Evolutionary conservation across 2,888 invertebrate genomes (phyloP), one percentile per base, ranked within the genome.

Genomic region (Anticlea derivata): DNA sequence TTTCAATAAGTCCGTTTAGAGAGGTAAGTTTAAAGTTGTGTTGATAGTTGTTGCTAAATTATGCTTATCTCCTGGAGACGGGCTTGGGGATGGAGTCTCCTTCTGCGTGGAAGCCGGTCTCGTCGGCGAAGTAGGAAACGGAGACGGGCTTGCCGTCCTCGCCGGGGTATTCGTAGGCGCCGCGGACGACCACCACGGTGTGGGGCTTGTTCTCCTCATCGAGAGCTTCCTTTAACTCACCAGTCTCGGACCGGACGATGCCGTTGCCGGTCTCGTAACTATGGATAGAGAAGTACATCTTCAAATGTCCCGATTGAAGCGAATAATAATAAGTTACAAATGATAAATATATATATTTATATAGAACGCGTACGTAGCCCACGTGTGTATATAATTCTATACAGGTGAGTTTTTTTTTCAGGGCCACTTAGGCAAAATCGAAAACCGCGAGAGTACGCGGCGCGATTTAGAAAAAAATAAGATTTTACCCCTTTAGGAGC

Each of bases 101-200:
- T 41, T 92, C 88, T 1, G 94, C 91, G 56, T 92, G 92, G 90
- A 84, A 94, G 50, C 94, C 94, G 61, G 80, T 92, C 78, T 94
- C 93, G 64, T 94, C 94, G 34, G 93, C 94, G 50, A 73, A 73
- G 83, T 93, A 94, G 31, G 73, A 89, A 61, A 93, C 62, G 23
- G 76, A 73, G 60, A 92, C 89, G 1, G 81, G 77, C 8, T 88
- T 86, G 57, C 94, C 94, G 7, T 93, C 92, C 0, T 84, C 78
- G 46, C 92, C 85, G 2, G 84, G 78, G 82, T 93, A 93, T 0
- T 91, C 79, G 82, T 89, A 94, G 1, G 88, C 81, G 8, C 94
- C 94, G 56, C 92, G 92, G 17, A 93, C 91, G 0, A 91, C 85
- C 67, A 93, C 82, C 12, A 92, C 92, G 51, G 75, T 79, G 12